phyloP scores from a whole-genome alignment of 1,140 invertebrate genomes.

The Diplogasteroides magnus region DNA sequence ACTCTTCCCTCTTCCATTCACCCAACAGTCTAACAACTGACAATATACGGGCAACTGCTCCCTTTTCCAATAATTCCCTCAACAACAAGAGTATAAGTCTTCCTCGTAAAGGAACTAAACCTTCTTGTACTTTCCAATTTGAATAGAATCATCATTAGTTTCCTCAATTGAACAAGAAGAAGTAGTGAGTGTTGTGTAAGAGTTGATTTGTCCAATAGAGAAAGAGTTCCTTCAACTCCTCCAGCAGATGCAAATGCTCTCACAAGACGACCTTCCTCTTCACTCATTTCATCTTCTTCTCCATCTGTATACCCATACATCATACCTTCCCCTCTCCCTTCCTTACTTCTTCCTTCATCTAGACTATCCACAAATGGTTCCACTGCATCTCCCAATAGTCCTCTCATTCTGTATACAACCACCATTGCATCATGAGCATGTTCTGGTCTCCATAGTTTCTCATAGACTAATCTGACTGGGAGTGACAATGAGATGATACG shows the following conservation, averaged over 20 bases:
- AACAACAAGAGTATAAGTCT: background rate
- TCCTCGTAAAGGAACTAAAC: background rate
- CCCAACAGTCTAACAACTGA: no score
- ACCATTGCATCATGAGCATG: constrained; percentile 74
- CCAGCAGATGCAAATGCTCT: background rate
- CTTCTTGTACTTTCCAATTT: background rate
- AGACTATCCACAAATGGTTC: constrained; percentile 95
- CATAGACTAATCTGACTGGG: constrained; percentile 64
- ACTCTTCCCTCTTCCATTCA: constrained; percentile 7
- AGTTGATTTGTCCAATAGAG: background rate
- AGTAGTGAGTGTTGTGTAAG: background rate
- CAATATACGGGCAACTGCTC: background rate
- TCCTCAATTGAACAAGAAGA: background rate
- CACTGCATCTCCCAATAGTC: constrained; percentile 89
- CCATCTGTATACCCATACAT: background rate
- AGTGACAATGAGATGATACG: constrained; percentile 95
- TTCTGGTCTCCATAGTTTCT: background rate
- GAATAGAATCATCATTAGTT: background rate
- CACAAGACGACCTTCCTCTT: background rate
- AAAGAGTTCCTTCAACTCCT: background rate
- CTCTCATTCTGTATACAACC: constrained; percentile 96
- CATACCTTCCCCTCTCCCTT: background rate
- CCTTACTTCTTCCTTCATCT: constrained; percentile 68
- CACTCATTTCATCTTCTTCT: background rate
- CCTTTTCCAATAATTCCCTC: background rate